Conservation (phyloP, 2,113 vertebrate genomes). For the Lagopus muta region DNA sequence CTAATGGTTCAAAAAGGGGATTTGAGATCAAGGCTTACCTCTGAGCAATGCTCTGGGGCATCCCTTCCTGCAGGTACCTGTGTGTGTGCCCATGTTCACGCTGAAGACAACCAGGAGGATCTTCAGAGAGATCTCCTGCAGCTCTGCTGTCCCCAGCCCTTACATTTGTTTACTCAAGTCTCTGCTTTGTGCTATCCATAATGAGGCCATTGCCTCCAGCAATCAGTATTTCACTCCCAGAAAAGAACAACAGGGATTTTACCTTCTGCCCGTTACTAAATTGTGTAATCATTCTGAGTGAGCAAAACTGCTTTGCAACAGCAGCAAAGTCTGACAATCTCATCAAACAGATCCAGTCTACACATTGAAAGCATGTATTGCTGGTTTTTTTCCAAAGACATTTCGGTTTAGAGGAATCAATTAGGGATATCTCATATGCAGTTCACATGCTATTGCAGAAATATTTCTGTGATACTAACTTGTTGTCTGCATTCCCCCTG, state of each 20-base stretch:
- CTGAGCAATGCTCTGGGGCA: background rate
- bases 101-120: background rate
- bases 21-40: background rate
- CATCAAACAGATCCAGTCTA: background rate
- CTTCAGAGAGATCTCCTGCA: background rate
- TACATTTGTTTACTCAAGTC: background rate
- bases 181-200: background rate
- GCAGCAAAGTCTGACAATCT: background rate
- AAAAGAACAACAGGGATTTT: background rate
- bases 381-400: background rate
- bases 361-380: background rate
- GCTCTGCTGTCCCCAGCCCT: background rate
- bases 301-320: background rate
- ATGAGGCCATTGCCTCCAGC: background rate
- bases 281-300: background rate
- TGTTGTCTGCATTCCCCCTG: background rate
- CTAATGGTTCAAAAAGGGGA: background rate
- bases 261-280: background rate
- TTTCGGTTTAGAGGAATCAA: background rate
- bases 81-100: fast-evolving
- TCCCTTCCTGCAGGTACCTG: background rate
- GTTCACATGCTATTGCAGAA: background rate
- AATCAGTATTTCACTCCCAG: background rate
- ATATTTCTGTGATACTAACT: background rate
- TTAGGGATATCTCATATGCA: background rate